phyloP scores from a whole-genome alignment of 2,888 invertebrate species.

The Drosophila macrospina region DNA sequence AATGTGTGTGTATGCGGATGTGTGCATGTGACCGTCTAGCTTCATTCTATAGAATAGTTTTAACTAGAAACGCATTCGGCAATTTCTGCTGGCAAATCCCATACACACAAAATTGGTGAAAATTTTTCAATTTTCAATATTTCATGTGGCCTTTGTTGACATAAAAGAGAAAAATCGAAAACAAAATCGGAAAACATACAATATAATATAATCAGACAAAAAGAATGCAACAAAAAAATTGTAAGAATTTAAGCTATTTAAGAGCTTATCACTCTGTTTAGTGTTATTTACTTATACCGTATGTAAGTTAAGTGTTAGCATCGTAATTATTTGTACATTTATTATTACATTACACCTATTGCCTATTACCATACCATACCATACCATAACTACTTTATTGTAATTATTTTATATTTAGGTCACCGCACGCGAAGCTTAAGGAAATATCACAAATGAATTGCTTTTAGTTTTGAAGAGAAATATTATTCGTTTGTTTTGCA shows the following conservation, averaged over 20 bases:
- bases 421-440: slow-evolving; percentile 45
- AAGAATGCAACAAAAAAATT: slow-evolving; percentile 16
- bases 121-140: slow-evolving; percentile 73
- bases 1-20: slow-evolving; percentile 3
- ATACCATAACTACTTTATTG: slow-evolving; percentile 24
- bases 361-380: too few species aligned
- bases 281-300: slow-evolving; percentile 46
- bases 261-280: slow-evolving; percentile 68
- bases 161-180: slow-evolving; percentile 25
- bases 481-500: slow-evolving; percentile 32
- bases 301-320: slow-evolving; percentile 64
- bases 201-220: slow-evolving; percentile 6
- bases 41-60: slow-evolving; percentile 45
- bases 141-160: slow-evolving; percentile 78
- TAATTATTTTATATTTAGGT: slow-evolving; percentile 37
- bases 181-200: slow-evolving; percentile 11
- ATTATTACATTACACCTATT: slow-evolving; percentile 31
- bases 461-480: slow-evolving; percentile 20
- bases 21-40: slow-evolving; percentile 32
- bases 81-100: slow-evolving; percentile 35
- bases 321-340: slow-evolving; percentile 70
- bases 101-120: slow-evolving; percentile 57
- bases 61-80: slow-evolving; percentile 21
- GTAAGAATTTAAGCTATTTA: slow-evolving; percentile 43
- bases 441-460: slow-evolving; percentile 28